phyloP scores from a whole-genome alignment of 2,797 vertebrate species.

The Gymnoscopelus braueri region DNA sequence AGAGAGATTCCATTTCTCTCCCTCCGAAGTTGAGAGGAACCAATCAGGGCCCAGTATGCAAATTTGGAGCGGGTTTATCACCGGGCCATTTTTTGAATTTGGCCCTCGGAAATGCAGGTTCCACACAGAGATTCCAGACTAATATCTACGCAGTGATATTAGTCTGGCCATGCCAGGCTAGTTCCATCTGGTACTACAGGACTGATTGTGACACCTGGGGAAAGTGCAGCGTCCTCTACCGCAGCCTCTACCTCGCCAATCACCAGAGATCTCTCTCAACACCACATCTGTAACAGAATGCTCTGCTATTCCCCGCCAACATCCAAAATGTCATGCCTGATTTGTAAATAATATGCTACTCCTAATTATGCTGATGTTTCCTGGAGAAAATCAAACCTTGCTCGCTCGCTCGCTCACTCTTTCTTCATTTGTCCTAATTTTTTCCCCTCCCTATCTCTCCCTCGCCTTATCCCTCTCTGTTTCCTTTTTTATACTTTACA shows the following conservation, averaged over 20 bases:
- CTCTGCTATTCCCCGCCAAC: slow-evolving; percentile 59
- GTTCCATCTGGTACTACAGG: slow-evolving; percentile 49
- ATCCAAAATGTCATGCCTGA: slow-evolving; percentile 76
- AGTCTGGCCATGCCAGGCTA: too few relatives aligned
- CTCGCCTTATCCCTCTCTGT: slow-evolving; percentile 1
- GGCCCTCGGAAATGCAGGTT: too few relatives aligned
- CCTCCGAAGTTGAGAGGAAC: too few relatives aligned
- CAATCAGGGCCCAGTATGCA: too few relatives aligned
- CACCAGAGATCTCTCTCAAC: slow-evolving; percentile 49
- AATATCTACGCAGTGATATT: too few relatives aligned
- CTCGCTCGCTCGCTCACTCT: slow-evolving; percentile 12
- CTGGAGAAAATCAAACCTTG: slow-evolving; percentile 63
- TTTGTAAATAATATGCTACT: slow-evolving; percentile 76
- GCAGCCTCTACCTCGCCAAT: slow-evolving; percentile 56
- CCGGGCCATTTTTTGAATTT: too few relatives aligned
- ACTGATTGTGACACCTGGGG: slow-evolving; percentile 64
- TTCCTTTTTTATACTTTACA: slow-evolving; percentile 32
- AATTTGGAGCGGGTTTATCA: too few relatives aligned
- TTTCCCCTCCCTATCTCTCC: not conserved
- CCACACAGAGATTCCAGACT: too few relatives aligned
- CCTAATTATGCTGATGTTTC: slow-evolving; percentile 76
- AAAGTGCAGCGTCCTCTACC: slow-evolving; percentile 31
- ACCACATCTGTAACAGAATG: slow-evolving; percentile 59
- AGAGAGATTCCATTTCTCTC: too few relatives aligned
- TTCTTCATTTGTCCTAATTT: not conserved